A percentile compares a stretch with the other conserved stretches of the same genome.
phyloP scores from a whole-genome alignment of 2,113 vertebrate species.

The Rhombomys opimus region DNA sequence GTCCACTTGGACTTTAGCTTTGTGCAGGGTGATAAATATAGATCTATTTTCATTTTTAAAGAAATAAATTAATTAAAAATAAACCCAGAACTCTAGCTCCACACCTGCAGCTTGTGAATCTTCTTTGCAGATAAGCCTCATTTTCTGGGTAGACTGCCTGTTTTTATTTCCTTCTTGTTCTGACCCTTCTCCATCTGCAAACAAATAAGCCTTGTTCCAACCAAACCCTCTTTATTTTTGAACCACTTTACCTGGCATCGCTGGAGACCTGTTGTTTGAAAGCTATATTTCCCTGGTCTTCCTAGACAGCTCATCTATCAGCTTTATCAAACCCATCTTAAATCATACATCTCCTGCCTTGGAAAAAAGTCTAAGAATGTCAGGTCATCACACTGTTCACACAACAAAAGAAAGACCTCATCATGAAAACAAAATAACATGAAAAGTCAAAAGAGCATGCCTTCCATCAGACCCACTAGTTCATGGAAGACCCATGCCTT shows the following conservation, averaged over 20 bases:
- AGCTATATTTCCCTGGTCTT: background rate
- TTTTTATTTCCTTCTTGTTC: background rate
- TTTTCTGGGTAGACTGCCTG: background rate
- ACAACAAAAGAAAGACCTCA: background rate
- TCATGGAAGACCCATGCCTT: too few relatives aligned
- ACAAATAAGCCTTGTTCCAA: background rate
- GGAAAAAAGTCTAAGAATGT: background rate
- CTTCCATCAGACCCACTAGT: background rate
- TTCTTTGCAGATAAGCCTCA: background rate
- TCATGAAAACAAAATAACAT: background rate
- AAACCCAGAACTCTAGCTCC: background rate
- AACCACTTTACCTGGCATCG: background rate
- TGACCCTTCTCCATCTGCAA: background rate
- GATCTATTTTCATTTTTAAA: too few relatives aligned
- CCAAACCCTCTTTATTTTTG: background rate
- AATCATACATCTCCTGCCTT: background rate
- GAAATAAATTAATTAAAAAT: too few relatives aligned
- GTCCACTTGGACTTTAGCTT: too few relatives aligned
- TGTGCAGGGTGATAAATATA: too few relatives aligned
- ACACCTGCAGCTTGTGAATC: background rate
- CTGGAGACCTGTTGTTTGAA: background rate
- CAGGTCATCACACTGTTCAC: background rate
- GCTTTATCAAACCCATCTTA: background rate
- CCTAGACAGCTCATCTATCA: background rate
- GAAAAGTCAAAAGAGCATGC: background rate